phyloP scores from a whole-genome alignment of 2,797 vertebrate genomes.

The Sardinella longiceps region DNA sequence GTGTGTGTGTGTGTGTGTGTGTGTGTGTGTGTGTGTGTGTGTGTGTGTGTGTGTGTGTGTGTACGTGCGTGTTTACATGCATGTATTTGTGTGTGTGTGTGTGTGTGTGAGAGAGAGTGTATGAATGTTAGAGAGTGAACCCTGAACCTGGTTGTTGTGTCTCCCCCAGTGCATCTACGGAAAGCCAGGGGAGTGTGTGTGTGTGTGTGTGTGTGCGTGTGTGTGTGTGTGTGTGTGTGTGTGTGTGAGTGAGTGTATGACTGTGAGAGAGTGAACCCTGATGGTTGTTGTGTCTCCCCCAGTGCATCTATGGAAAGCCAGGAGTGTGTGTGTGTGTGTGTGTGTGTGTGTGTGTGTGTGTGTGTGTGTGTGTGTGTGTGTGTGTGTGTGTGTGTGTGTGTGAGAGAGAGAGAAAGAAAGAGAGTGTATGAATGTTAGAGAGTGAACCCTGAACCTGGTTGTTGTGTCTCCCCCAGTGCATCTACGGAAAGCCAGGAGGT shows the following conservation, averaged over 20 bases:
- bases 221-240: too few relatives aligned
- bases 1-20: neutral
- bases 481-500: constrained; percentile 91
- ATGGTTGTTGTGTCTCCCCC: too few relatives aligned
- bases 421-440: too few relatives aligned
- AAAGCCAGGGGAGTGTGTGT: constrained; percentile 88
- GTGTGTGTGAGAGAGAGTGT: too few relatives aligned
- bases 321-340: neutral
- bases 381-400: neutral
- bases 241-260: too few relatives aligned
- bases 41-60: neutral
- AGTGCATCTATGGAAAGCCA: too few relatives aligned
- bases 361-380: neutral
- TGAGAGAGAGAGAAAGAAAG: neutral
- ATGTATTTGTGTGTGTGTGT: neutral
- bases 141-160: constrained; percentile 23
- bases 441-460: neutral
- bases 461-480: constrained; percentile 83
- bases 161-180: constrained; percentile 91
- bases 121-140: neutral
- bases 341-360: neutral
- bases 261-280: too few relatives aligned
- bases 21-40: neutral
- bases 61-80: neutral
- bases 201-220: too few relatives aligned